These are phyloP conservation scores for Saguinus oedipus DNA, from an alignment of 2,797 vertebrate species.

Conservation along the genomic window DNA sequence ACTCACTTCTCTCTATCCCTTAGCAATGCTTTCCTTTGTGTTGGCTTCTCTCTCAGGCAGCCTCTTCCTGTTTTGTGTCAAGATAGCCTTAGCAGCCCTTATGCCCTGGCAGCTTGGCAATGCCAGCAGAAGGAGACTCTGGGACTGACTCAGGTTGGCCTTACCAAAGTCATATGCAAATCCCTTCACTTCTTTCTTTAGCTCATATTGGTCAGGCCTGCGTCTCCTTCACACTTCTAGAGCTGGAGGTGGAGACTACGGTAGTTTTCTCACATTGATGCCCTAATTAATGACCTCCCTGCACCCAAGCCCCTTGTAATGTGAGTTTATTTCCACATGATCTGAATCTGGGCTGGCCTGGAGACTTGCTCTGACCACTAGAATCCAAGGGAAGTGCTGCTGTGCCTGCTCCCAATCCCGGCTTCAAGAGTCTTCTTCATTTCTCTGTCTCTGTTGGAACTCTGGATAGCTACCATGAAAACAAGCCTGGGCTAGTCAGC, in stretches of 20 bases:
- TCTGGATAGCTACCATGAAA: neutral
- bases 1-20: neutral
- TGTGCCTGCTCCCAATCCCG: neutral
- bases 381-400: neutral
- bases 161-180: neutral
- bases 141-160: neutral
- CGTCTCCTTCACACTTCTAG: neutral
- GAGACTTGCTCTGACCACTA: neutral
- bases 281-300: neutral
- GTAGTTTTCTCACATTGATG: neutral
- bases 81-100: neutral
- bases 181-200: neutral
- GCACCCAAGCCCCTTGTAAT: neutral
- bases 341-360: neutral
- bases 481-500: neutral
- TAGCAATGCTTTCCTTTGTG: neutral
- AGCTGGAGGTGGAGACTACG: neutral
- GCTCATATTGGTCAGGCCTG: neutral
- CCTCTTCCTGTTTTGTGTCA: neutral
- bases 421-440: neutral
- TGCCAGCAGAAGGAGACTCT: neutral
- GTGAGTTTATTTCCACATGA: neutral
- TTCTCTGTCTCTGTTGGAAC: neutral
- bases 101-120: neutral
- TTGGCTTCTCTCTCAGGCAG: neutral